Evolutionary conservation across 2,113 vertebrate species (phyloP).

Genomic region (Rhabdornis inornatus): DNA sequence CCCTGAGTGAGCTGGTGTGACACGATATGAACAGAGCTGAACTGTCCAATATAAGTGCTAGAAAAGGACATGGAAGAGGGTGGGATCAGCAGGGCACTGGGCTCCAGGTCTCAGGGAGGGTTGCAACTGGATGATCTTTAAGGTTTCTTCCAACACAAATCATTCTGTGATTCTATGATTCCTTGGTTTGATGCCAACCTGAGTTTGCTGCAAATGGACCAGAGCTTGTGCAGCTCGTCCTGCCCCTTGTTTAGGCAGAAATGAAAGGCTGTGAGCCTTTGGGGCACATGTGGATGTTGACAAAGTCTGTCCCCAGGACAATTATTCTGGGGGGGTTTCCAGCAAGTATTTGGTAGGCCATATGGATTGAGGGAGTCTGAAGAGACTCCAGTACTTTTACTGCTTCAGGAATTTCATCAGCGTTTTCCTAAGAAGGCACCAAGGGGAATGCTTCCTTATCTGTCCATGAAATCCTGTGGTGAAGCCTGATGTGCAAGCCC

Average conservation of each 20-base stretch:
- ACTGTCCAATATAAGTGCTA: not conserved
- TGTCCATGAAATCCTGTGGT: conserved; percentile 30
- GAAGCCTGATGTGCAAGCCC: conserved; percentile 21
- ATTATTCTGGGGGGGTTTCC: not conserved
- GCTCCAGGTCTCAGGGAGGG: not conserved
- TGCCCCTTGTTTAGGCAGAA: not conserved
- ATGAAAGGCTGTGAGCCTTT: not conserved
- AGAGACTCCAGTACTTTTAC: not conserved
- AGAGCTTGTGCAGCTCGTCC: not conserved
- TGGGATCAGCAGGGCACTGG: not conserved
- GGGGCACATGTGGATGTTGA: not conserved
- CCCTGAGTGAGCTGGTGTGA: not conserved
- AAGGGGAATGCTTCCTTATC: conserved; percentile 44
- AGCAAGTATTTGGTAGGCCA: not conserved
- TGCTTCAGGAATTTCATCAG: conserved; percentile 40
- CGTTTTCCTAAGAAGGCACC: not conserved
- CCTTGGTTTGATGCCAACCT: not conserved
- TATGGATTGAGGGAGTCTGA: not conserved
- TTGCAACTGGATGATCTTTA: not conserved
- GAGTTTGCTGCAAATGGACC: not conserved
- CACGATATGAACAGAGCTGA: not conserved
- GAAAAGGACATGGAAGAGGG: not conserved
- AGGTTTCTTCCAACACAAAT: not conserved
- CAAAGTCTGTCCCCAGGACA: not conserved
- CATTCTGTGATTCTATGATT: not conserved